Evolutionary conservation across 2,113 vertebrate genomes (phyloP), one percentile per base, ranked within the genome.

Genomic region (Vidua macroura): DNA sequence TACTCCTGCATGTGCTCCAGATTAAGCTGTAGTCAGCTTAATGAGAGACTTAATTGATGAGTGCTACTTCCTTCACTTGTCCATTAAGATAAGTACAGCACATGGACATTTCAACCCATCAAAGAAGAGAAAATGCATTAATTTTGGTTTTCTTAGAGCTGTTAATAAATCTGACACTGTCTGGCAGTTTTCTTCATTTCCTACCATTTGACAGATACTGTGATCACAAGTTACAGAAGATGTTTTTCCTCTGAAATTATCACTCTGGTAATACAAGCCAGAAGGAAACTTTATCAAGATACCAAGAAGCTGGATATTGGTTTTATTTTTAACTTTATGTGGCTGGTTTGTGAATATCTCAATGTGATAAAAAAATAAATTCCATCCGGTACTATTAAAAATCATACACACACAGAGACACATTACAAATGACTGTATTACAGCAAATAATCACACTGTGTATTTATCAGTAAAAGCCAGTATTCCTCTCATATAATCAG

Each of bases 111-210:
- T 86, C 95, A 96, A 88, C 93, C 94, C 96, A 97, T 97, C 95
- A 97, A 96, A 98, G 96, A 97, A 30, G 79, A 97, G 97, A 97
- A 97, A 95, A 95, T 30, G 94, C 97, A 97, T 98, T 98, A 96
- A 97, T 98, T 97, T 97, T 91, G 91, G 70, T 96, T 95, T 97
- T 97, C 92, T 94, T 92, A 91, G 92, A 96, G 93, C 69, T 90
- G 97, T 97, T 98, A 98, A 97, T 98, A 98, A 97, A 97, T 98
- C 97, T 97, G 97, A 98, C 97, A 96, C 97, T 96, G 97, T 97
- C 97, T 97, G 95, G 97, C 97, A 97, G 97, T 97, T 98, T 98
- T 97, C 96, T 97, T 98, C 97, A 97, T 97, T 98, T 98, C 96
- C 93, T 91, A 95, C 91, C 88, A 94, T 97, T 96, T 97, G 97